Base-by-base conservation (phyloP, 2,888 invertebrate genomes). In the Cosmopolites sordidus region DNA sequence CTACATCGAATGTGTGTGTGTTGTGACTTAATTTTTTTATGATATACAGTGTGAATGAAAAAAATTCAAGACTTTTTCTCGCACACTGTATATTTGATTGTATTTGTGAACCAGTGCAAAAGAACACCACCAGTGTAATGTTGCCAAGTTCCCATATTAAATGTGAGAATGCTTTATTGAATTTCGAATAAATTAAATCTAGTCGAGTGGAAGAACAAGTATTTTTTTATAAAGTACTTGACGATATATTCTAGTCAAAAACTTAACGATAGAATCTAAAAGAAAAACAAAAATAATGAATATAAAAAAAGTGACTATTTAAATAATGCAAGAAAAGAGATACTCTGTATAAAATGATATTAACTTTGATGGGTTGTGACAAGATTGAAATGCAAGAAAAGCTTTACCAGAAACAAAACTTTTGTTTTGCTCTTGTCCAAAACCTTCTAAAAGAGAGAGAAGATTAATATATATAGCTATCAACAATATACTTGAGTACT, bases 151-250 rank as follows among this genome's bases (percentile, higher is more conserved):
- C 40, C 16, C 15, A 39, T 42, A 43, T 30, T 40, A 48, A 17
- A 43, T 38, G 41, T 47, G 47, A 39, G 51, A 51, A 43, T 47
- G 40, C 30, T 48, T 40, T 39, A 9, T 47, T 50, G 9, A 16
- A 17, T 40, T 43, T 47, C 16, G 47, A 47, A 42, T 45, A 16
- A 33, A 52, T 46, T 49, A 41, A 18, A 48, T 56, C 56, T 56
- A 56, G 56, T 54, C 54, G 48, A 45, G 22, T 39, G 52, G 15
- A 50, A 58, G 51, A 51, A 50, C 48, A 61, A 64, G 65, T 65
- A 64, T 63, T 62, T 65, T 64, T 61, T 61, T 62, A 62, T 33
- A 53, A 48, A 62, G 64, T 64, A 64, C 64, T 65, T 64, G 66
- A 63, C 59, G 49, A 39, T 56, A 18, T 51, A 56, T 56, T 66